Evolutionary conservation across 2,797 vertebrate species (phyloP).

Genomic region (Danio choprae): DNA sequence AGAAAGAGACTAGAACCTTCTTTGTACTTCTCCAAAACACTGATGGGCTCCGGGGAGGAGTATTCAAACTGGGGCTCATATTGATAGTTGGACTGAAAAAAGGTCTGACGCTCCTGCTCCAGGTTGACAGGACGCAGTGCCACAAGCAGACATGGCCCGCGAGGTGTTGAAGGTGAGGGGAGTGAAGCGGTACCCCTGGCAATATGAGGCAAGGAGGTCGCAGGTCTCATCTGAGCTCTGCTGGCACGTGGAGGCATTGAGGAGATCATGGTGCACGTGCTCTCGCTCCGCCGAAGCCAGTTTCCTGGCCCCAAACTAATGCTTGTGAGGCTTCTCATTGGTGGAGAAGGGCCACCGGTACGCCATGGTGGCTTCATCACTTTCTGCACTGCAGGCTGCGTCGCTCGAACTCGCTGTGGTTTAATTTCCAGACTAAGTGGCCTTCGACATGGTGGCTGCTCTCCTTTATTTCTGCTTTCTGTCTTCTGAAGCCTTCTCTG

Average conservation of each 20-base stretch:
- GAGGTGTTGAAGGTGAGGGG: constrained; percentile 55
- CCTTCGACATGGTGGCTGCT: constrained; percentile 59
- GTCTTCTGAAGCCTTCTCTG: constrained; percentile 8
- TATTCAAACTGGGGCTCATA: constrained; percentile 96
- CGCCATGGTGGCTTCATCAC: constrained; percentile 77
- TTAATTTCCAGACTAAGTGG: constrained; percentile 74
- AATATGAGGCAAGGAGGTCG: constrained; percentile 90
- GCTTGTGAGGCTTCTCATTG: constrained; percentile 75
- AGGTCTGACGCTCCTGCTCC: constrained; percentile 83
- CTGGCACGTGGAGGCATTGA: constrained; percentile 56
- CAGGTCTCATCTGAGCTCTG: constrained; percentile 78
- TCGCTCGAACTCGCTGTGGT: constrained; percentile 60
- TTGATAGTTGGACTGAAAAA: constrained; percentile 87
- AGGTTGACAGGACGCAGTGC: constrained; percentile 90
- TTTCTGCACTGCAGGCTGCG: constrained; percentile 61
- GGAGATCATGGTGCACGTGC: constrained; percentile 80
- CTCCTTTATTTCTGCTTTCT: constrained; percentile 27
- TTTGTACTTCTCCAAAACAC: constrained; percentile 89
- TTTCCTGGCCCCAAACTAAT: constrained; percentile 71
- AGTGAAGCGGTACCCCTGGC: constrained; percentile 70
- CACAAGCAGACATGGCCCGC: constrained; percentile 86
- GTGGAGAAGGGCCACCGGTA: constrained; percentile 71
- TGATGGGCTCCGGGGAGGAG: constrained; percentile 80
- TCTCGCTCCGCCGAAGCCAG: constrained; percentile 88
- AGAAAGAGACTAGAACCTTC: constrained; percentile 92